Evolutionary conservation across 2,888 invertebrate genomes (phyloP).

Genomic region (Nephrotoma flavescens): DNA sequence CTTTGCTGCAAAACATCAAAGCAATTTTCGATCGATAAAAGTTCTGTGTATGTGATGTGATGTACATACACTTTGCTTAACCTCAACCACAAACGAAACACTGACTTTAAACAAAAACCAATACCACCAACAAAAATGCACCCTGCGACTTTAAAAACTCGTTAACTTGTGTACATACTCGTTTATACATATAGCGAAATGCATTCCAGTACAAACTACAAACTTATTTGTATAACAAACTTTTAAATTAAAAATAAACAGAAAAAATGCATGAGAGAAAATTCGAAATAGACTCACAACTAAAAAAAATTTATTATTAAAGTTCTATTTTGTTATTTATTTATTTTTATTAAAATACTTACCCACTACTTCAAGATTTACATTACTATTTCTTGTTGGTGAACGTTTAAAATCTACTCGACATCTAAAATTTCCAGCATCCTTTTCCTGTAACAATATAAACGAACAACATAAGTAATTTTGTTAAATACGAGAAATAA

Average conservation of each 20-base stretch:
- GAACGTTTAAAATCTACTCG: constrained; percentile 64
- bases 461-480: neutral
- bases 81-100: neutral
- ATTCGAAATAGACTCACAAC: neutral
- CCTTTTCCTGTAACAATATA: constrained; percentile 36
- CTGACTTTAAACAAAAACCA: neutral
- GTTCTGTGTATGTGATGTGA: too few species aligned
- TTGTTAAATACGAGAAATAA: neutral
- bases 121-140: neutral
- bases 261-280: neutral
- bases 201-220: neutral
- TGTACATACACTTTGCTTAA: too few species aligned
- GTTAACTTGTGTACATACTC: neutral
- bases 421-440: constrained; percentile 60
- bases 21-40: too few species aligned
- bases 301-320: neutral
- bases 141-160: neutral
- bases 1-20: too few species aligned
- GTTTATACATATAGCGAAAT: neutral
- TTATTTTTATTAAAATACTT: constrained; percentile 30
- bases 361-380: constrained; percentile 66
- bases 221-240: neutral
- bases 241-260: neutral
- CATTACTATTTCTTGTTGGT: constrained; percentile 60
- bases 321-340: neutral